Conservation (phyloP, 2,888 invertebrate species). For the Papilio elwesi region DNA sequence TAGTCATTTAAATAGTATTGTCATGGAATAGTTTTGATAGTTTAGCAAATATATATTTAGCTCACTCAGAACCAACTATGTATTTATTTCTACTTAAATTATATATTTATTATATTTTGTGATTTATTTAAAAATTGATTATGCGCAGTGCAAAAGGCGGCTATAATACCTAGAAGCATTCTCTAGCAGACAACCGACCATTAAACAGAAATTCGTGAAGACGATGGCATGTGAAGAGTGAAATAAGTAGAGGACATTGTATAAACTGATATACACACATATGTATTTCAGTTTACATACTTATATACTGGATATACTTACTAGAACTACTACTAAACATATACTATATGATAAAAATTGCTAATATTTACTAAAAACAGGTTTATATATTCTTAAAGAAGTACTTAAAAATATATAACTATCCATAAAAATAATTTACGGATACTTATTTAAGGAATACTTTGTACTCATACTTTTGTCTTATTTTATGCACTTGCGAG, state of each 20-base stretch:
- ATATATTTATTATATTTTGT: neutral
- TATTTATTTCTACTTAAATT: neutral
- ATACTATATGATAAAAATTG: neutral
- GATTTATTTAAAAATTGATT: conserved; percentile 19
- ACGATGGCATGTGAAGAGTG: neutral
- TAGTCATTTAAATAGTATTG: neutral
- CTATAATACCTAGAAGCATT: conserved; percentile 18
- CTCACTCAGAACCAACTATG: neutral
- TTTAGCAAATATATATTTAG: neutral
- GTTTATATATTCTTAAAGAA: neutral
- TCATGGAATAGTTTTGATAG: neutral
- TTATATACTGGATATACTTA: neutral
- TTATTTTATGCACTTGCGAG: neutral
- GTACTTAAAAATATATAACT: neutral
- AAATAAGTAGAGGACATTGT: conserved; percentile 12
- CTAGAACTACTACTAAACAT: conserved; percentile 2
- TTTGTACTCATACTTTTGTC: neutral
- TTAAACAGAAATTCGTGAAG: conserved; percentile 9
- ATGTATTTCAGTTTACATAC: too few species aligned
- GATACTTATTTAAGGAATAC: neutral
- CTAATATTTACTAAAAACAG: conserved; percentile 4
- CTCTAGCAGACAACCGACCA: conserved; percentile 8
- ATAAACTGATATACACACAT: too few species aligned
- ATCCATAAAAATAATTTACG: neutral
- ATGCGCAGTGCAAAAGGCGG: conserved; percentile 16